Conservation (phyloP, 2,113 vertebrate species). For the Actinemys pallida region DNA sequence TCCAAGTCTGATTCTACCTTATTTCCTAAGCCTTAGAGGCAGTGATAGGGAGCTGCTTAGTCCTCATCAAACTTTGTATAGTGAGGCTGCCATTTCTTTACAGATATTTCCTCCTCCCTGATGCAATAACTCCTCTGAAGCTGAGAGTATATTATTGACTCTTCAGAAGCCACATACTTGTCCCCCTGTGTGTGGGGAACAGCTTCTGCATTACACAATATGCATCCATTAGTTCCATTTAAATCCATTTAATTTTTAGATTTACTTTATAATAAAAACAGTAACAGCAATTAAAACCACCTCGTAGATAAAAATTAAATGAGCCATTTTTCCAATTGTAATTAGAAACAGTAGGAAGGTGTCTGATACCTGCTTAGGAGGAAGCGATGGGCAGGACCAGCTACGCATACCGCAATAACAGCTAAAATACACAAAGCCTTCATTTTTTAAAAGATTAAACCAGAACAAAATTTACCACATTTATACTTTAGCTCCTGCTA, state of each 20-base stretch:
- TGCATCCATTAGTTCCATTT: not conserved
- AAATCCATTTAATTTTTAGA: not conserved
- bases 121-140: not conserved
- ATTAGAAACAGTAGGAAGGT: not conserved
- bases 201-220: not conserved
- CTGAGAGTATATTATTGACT: not conserved
- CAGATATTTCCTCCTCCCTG: not conserved
- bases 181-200: not conserved
- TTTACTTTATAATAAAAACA: not conserved
- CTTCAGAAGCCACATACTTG: not conserved
- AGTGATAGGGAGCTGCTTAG: not conserved
- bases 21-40: not conserved
- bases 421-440: slow-evolving; percentile 17
- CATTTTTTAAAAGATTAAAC: slow-evolving; percentile 13
- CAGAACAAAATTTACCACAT: not conserved
- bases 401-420: not conserved
- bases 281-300: not conserved
- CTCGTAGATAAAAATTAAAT: not conserved
- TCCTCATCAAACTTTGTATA: not conserved
- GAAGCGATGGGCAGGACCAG: not conserved
- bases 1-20: not conserved
- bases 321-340: not conserved
- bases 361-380: not conserved
- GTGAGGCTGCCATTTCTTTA: not conserved
- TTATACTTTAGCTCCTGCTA: slow-evolving; percentile 11